Evolutionary conservation across 2,888 invertebrate genomes (phyloP), one percentile per base, ranked within the genome.

Genomic region (Mechanitis messenoides): DNA sequence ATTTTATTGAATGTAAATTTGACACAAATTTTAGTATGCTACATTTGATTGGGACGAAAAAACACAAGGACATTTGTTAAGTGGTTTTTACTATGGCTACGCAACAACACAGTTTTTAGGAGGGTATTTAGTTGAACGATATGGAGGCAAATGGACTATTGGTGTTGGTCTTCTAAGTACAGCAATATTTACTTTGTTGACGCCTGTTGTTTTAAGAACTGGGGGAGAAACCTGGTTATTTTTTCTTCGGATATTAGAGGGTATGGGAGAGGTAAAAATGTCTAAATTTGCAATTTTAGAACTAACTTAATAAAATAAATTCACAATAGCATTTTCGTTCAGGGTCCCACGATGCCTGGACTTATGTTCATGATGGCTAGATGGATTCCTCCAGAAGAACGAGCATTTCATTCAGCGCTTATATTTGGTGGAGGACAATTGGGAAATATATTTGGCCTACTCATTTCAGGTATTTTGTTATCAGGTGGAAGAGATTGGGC

Each of bases 61-160:
- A 59, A 84, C 91, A 6, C 93, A 94, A 83, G 94, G 95, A 0
- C 75, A 93, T 33, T 92, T 95, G 53, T 81, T 95, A 3, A 92
- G 93, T 45, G 92, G 93, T 0, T 95, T 95, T 77, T 95, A 94
- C 80, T 94, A 93, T 88, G 95, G 95, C 2, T 95, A 95, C 77
- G 91, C 94, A 9, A 69, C 94, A 1, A 94, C 94, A 0, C 95
- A 95, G 73, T 76, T 95, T 42, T 95, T 95, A 0, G 95, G 95
- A 53, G 95, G 95, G 58, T 86, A 93, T 67, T 75, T 95, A 57
- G 93, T 95, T 0, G 94, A 94, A 69, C 92, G 88, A 69, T 94
- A 93, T 68, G 95, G 95, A 20, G 95, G 95, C 12, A 95, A 95
- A 80, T 93, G 94, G 84, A 91, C 94, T 1, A 84, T 95, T 47